Base-by-base conservation (phyloP, 2,888 invertebrate species). In the Acrocyrtus sp. region DNA sequence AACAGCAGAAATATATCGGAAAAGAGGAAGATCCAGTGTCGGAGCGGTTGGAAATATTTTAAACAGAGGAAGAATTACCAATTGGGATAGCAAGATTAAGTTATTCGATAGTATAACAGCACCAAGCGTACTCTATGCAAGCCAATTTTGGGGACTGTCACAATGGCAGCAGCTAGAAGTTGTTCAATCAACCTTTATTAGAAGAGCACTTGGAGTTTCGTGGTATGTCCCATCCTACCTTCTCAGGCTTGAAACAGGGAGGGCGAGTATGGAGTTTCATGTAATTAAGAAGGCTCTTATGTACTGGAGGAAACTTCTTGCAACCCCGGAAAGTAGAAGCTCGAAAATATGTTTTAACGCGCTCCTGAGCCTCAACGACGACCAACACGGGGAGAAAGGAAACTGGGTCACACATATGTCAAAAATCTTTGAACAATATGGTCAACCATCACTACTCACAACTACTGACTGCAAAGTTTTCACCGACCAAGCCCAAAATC, bases 61-160 rank as follows among this genome's bases (percentile, higher is more conserved):
- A n/a, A n/a, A n/a, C n/a, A n/a, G 50, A 15, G 61, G 61, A 0
- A 27, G 19, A 50, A 61, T 61, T n/a, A 1, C 1, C 8, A 39
- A 24, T n/a, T 61, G 61, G 61, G 15, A 24, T 1, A n/a, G 48
- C 1, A 56, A 29, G 43, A 56, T 56, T 24, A 66, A 54, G 21
- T 24, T 65, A 24, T 65, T 54, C 22, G 24, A 54, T 22, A 21
- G 19, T 2, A 56, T 54, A 19, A 47, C 56, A 3, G 5, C 47
- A 3, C n/a, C 54, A 6, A 47, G 47, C 3, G n/a, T 24, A 6
- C 24, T 45, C 3, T 65, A 65, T 24, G 26, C 10, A 1, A 45
- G 54, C 21, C 54, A 54, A 21, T n/a, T 65, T 12, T 65, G 65
- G 65, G 56, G 47, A n/a, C 19, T 56, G 1, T 5, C 3, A 1